These are phyloP conservation scores for Chelidonichthys spinosus DNA, from an alignment of 2,797 vertebrate species.

Conservation along the genomic window DNA sequence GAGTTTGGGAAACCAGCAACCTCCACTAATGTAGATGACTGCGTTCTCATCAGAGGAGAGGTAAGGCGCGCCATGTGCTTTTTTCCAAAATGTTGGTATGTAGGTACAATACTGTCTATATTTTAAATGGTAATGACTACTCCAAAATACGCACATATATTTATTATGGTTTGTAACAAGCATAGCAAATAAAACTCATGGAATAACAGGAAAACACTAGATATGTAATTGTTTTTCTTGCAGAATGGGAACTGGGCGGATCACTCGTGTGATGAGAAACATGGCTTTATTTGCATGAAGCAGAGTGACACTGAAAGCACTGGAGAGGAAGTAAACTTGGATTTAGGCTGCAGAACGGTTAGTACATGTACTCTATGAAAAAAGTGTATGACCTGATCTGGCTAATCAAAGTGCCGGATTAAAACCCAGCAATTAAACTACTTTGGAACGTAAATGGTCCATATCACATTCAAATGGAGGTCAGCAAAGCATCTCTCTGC, in stretches of 20 bases:
- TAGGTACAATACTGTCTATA: neutral
- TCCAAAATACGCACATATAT: neutral
- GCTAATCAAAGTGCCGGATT: neutral
- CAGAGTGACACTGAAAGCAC: constrained; percentile 76
- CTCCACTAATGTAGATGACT: constrained; percentile 85
- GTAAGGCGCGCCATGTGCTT: constrained; percentile 67
- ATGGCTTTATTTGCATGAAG: constrained; percentile 92
- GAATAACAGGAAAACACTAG: neutral
- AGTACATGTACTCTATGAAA: constrained; percentile 63
- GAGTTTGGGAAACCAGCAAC: constrained; percentile 85
- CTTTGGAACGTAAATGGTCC: neutral
- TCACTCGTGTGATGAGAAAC: constrained; percentile 84
- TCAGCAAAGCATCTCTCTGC: neutral
- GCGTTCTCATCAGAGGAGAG: constrained; percentile 91
- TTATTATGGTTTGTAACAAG: neutral
- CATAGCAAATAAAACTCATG: neutral
- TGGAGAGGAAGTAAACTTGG: constrained; percentile 60
- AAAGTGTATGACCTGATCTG: neutral
- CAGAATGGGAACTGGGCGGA: constrained; percentile 94
- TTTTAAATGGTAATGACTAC: neutral
- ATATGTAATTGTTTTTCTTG: constrained; percentile 13
- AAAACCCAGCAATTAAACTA: neutral
- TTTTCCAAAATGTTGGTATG: neutral
- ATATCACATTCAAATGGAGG: neutral
- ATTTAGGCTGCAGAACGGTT: constrained; percentile 89